These are phyloP conservation scores for Halictus ligatus DNA, from an alignment of 2,888 invertebrate genomes.

Conservation along the genomic window DNA sequence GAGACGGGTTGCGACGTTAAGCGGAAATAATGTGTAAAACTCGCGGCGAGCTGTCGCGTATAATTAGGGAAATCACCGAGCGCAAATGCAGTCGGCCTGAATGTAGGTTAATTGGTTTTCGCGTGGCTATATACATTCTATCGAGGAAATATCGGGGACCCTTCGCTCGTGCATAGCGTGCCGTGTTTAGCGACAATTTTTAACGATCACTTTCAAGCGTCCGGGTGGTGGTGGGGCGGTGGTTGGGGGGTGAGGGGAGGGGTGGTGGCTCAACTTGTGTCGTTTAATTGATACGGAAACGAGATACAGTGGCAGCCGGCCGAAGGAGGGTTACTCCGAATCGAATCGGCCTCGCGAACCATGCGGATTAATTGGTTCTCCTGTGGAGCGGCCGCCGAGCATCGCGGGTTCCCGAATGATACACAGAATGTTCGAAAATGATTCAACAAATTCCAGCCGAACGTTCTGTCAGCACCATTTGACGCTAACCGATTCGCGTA, in stretches of 20 bases:
- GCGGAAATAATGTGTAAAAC: slow-evolving; percentile 53
- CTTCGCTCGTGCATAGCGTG: slow-evolving; percentile 10
- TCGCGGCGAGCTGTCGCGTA: slow-evolving; percentile 36
- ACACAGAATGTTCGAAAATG: background rate
- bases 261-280: slow-evolving; percentile 25
- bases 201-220: slow-evolving; percentile 52
- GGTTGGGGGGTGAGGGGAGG: background rate
- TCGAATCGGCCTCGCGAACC: slow-evolving; percentile 24
- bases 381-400: background rate
- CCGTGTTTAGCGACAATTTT: slow-evolving; percentile 50
- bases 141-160: slow-evolving; percentile 33
- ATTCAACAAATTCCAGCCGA: background rate
- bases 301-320: slow-evolving; percentile 24
- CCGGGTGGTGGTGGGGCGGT: background rate
- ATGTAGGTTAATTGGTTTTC: slow-evolving; percentile 67
- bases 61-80: slow-evolving; percentile 58
- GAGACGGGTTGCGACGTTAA: slow-evolving; percentile 19
- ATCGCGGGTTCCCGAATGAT: background rate
- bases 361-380: slow-evolving; percentile 60
- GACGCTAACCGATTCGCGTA: background rate
- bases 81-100: slow-evolving; percentile 47
- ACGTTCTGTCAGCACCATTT: background rate
- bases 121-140: slow-evolving; percentile 43
- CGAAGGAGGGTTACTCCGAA: slow-evolving; percentile 12
- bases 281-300: slow-evolving; percentile 46